These are phyloP conservation scores for Acanthis flammea DNA, from an alignment of 2,797 vertebrate species.

Conservation along the genomic window DNA sequence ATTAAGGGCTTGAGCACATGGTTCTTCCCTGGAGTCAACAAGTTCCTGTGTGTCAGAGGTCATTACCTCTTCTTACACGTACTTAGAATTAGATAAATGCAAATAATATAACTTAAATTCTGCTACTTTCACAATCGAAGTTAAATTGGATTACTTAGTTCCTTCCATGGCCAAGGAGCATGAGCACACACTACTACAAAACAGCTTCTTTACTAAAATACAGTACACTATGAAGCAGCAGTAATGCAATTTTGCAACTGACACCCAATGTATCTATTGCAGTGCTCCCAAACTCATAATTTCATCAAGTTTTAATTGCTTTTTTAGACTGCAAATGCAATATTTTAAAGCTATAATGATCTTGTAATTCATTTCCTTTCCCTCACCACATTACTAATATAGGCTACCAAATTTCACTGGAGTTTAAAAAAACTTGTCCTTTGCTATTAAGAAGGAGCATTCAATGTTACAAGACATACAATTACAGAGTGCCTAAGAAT, in stretches of 20 bases:
- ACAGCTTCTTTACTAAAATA: background rate
- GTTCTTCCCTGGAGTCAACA: background rate
- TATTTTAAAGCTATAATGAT: background rate
- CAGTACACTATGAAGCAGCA: background rate
- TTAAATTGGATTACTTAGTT: background rate
- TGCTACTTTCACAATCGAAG: background rate
- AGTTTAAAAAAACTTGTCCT: background rate
- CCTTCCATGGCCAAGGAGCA: background rate
- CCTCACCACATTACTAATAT: background rate
- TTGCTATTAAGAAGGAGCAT: background rate
- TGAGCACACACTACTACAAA: background rate
- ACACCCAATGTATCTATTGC: background rate
- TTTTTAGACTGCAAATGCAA: background rate
- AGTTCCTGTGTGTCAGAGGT: too few relatives aligned
- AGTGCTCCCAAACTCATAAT: background rate
- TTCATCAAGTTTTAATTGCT: background rate
- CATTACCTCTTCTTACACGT: background rate
- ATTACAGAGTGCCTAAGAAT: slow-evolving; percentile 32
- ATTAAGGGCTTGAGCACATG: background rate
- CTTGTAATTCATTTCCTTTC: background rate
- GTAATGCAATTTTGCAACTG: background rate
- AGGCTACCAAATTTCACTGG: background rate
- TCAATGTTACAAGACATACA: background rate
- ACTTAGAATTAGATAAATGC: background rate
- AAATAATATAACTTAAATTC: background rate